These are phyloP conservation scores for Lepilemur septentrionalis DNA, from an alignment of 2,797 vertebrate species.

Conservation along the genomic window DNA sequence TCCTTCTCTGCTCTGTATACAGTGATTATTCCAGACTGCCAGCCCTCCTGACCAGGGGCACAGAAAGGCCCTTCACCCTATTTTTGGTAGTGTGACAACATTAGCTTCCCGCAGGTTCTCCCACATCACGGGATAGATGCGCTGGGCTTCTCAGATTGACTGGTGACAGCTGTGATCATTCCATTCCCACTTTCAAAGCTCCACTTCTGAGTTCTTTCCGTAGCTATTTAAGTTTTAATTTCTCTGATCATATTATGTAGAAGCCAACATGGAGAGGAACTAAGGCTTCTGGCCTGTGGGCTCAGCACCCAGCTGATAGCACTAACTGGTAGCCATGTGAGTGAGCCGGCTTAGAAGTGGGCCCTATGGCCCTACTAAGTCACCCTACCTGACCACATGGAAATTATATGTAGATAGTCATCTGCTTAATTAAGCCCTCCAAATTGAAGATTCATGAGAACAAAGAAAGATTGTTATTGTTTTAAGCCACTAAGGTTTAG, in stretches of 20 bases:
- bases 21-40: accelerated
- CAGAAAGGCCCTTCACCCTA: not conserved
- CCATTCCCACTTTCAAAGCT: not conserved
- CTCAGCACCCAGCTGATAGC: not conserved
- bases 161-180: not conserved
- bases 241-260: not conserved
- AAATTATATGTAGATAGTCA: not conserved
- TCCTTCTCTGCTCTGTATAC: not conserved
- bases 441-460: not conserved
- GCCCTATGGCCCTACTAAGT: too few relatives aligned
- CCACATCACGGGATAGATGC: too few relatives aligned
- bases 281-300: not conserved
- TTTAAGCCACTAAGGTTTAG: not conserved
- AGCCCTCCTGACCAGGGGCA: not conserved
- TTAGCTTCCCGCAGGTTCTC: not conserved
- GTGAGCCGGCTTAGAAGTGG: not conserved
- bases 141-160: not conserved
- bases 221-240: not conserved
- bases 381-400: not conserved
- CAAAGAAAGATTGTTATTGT: not conserved
- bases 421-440: not conserved
- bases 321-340: not conserved
- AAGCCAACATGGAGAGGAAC: not conserved
- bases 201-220: not conserved
- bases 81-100: not conserved